Base-by-base conservation (phyloP, 2,113 vertebrate species). In the Vulpes lagopus region DNA sequence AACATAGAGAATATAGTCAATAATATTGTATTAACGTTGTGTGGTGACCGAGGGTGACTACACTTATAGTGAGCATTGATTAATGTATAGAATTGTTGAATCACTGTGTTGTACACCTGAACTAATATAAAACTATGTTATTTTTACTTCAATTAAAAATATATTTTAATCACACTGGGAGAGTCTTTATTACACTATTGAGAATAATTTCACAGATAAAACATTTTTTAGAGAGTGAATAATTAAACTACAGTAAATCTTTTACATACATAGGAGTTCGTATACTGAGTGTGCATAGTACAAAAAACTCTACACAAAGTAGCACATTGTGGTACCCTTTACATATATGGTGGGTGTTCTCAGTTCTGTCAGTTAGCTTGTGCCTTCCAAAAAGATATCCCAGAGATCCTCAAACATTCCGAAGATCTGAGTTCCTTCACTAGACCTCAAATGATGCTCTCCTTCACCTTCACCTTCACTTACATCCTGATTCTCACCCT, bases 171-270 rank as follows among this genome's bases (percentile, higher is more conserved):
- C 71, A 23, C 12, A 25, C 25, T 51, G 11, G 1, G 30, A 79
- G 51, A n/a, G 27, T 55, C 27, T 79, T 79, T 55, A 55, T 88
- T 91, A 88, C 23, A 51, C 8, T 27, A 20, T 14, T 93, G 14
- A 11, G n/a, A 32, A 79, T 91, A 57, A 83, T 80, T 85, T 91
- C 51, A 95, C 20, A 93, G 69, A 32, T 4, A 78, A 88, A 67
- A 35, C 4, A 25, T 60, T 11, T 95, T 95, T 64, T 25, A 87
- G 30, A 80, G n/a, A 55, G 11, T 55, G 38, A 90, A 69, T 59
- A 51, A 87, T 38, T 74, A 85, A 93, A 32, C 57, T 23, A 35
- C 11, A 51, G 38, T 49, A 60, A 38, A 79, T 69, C 20, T 92
- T 93, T 60, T 35, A 32, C 30, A n/a, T 73, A 65, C 89, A 49